These are phyloP conservation scores for Chironomus tentans DNA, from an alignment of 2,888 invertebrate species.

Conservation along the genomic window DNA sequence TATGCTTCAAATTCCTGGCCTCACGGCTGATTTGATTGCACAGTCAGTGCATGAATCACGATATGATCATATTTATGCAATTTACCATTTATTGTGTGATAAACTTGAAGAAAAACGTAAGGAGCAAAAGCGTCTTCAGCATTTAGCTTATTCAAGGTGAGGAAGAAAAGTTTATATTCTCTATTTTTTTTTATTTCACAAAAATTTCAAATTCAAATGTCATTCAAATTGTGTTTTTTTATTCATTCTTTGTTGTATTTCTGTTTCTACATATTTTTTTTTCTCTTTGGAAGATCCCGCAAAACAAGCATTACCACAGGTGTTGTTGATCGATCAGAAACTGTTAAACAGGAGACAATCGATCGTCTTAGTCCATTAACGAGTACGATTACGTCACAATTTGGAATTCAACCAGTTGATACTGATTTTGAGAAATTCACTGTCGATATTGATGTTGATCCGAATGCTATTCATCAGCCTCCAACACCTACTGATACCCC, in stretches of 20 bases:
- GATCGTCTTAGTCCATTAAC: slow-evolving; percentile 41
- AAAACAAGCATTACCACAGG: slow-evolving; percentile 55
- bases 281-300: slow-evolving; percentile 38
- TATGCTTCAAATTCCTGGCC: slow-evolving; percentile 70
- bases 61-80: slow-evolving; percentile 89
- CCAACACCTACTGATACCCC: not conserved
- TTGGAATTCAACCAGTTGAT: slow-evolving; percentile 33
- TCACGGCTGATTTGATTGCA: slow-evolving; percentile 62
- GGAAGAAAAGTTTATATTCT: too few relatives aligned
- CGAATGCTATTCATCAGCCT: slow-evolving; percentile 28
- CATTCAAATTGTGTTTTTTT: not conserved
- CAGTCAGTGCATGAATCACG: slow-evolving; percentile 74
- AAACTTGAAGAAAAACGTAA: slow-evolving; percentile 52
- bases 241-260: too few relatives aligned
- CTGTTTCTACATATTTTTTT: not conserved
- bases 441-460: slow-evolving; percentile 36
- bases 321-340: slow-evolving; percentile 47
- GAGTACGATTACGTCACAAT: slow-evolving; percentile 32
- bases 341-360: slow-evolving; percentile 39
- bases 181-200: not conserved
- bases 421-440: slow-evolving; percentile 40
- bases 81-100: slow-evolving; percentile 83
- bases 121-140: slow-evolving; percentile 41
- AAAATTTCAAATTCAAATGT: not conserved
- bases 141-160: slow-evolving; percentile 40